Base-by-base conservation (phyloP, 2,113 vertebrate species). In the Cricetomys ansorgei region DNA sequence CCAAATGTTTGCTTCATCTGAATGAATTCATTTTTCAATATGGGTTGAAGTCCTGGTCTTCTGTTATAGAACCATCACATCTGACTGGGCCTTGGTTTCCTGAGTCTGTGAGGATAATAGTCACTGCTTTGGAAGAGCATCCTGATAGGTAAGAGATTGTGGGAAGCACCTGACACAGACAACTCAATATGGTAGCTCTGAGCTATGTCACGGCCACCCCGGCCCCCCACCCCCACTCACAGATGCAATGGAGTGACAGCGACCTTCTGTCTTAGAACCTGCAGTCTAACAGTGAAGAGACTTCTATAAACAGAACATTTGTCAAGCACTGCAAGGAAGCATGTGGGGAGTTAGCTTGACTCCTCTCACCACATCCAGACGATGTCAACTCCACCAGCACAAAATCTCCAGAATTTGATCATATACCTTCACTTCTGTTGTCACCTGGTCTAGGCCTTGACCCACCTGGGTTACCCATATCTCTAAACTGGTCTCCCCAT, bases 1-100 rank as follows among this genome's bases (percentile, higher is more conserved):
- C 43, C 81, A 81, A 90, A 62, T 91, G 23, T 95, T 89, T 87
- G 23, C 77, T 92, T 92, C 87, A 77, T 80, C 95, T 73, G 59
- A 92, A 53, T 86, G 50, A 73, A 88, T 85, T 65, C 37, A 77
- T 81, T 79, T 72, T 90, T 92, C 45, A 62, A 23, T 48, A 37
- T 43, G 11, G 48, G 76, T 37, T 93, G 76, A 79, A 94, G 89
- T 75, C 31, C 48, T 37, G 48, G 34, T 84, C 50, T 79, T 92
- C 40, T 90, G 4, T 86, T 77, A 7, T 34, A n/a, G 43, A 87
- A 11, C 75, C 6, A 55, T 53, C 94, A 79, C 40, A 79, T 89
- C 34, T 96, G 73, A 73, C 91, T 83, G 79, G 55, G 62, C 2
- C 69, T 85, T 76, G 29, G 64, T 91, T 89, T 80, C 84, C 43